Percentiles rank a stretch among this genome's conserved stretches.
These are phyloP conservation scores for Caenorhabditis sinica DNA, from an alignment of 2,888 invertebrate genomes.

Conservation along the genomic window DNA sequence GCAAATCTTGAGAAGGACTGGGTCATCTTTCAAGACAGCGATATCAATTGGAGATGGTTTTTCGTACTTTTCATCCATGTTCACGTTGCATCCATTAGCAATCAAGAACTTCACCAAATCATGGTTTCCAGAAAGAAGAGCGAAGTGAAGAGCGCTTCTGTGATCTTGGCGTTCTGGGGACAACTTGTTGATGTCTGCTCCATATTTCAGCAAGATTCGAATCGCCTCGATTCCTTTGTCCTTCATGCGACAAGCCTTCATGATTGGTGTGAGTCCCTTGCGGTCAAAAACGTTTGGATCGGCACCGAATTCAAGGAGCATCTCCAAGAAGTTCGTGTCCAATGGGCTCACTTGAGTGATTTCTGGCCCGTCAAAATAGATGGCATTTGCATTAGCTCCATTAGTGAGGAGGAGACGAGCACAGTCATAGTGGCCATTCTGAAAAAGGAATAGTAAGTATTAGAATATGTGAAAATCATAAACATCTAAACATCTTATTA, in stretches of 20 bases:
- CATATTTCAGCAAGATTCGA: conserved; percentile 86
- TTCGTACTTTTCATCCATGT: conserved; percentile 86
- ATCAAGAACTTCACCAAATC: conserved; percentile 90
- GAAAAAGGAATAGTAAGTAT: conserved; percentile 6
- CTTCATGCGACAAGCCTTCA: conserved; percentile 92
- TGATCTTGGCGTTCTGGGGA: conserved; percentile 92
- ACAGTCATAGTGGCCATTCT: conserved; percentile 85
- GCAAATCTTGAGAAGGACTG: conserved; percentile 79
- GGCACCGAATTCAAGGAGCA: conserved; percentile 91
- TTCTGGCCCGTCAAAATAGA: conserved; percentile 87
- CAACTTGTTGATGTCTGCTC: conserved; percentile 91
- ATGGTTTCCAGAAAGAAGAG: conserved; percentile 89
- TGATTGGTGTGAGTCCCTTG: conserved; percentile 92
- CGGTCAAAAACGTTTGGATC: conserved; percentile 92
- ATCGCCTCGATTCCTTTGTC: conserved; percentile 88
- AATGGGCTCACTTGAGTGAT: conserved; percentile 91
- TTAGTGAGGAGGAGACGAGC: conserved; percentile 88
- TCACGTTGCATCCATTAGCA: conserved; percentile 89
- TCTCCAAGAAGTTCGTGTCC: conserved; percentile 88
- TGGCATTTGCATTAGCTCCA: conserved; percentile 93
- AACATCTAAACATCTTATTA: background rate
- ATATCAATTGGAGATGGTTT: conserved; percentile 92
- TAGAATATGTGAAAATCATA: background rate
- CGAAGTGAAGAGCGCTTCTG: conserved; percentile 93
- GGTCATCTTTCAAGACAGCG: conserved; percentile 87